Evolutionary conservation across 2,797 vertebrate species (phyloP).

Genomic region (Tamandua tetradactyla): DNA sequence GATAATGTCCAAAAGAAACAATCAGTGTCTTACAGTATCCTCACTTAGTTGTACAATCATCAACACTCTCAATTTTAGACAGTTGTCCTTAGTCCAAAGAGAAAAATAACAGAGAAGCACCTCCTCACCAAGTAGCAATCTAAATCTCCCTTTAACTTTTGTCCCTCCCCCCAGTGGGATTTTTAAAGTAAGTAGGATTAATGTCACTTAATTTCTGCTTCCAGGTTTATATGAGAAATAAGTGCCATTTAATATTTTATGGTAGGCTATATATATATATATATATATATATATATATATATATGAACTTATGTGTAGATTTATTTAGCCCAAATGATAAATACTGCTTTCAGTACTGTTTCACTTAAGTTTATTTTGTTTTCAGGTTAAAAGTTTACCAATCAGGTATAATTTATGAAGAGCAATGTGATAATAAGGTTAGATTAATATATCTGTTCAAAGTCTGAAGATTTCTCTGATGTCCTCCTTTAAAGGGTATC

Average conservation of each 20-base stretch:
- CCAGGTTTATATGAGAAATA: constrained; percentile 17
- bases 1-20: too few relatives aligned
- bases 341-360: neutral
- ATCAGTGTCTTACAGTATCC: too few relatives aligned
- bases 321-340: neutral
- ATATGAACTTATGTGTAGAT: neutral
- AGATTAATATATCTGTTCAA: neutral
- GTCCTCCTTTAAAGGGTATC: neutral
- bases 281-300: neutral
- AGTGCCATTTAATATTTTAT: neutral
- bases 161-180: too few relatives aligned
- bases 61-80: too few relatives aligned
- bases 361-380: constrained; percentile 25
- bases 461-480: neutral
- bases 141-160: too few relatives aligned
- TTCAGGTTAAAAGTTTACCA: neutral
- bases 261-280: neutral
- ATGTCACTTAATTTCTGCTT: neutral
- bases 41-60: too few relatives aligned
- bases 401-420: neutral
- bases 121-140: too few relatives aligned
- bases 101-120: too few relatives aligned
- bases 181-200: neutral
- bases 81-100: too few relatives aligned
- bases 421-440: neutral